These are phyloP conservation scores for Terrapene triunguis DNA, from an alignment of 2,113 vertebrate genomes.

Conservation along the genomic window DNA sequence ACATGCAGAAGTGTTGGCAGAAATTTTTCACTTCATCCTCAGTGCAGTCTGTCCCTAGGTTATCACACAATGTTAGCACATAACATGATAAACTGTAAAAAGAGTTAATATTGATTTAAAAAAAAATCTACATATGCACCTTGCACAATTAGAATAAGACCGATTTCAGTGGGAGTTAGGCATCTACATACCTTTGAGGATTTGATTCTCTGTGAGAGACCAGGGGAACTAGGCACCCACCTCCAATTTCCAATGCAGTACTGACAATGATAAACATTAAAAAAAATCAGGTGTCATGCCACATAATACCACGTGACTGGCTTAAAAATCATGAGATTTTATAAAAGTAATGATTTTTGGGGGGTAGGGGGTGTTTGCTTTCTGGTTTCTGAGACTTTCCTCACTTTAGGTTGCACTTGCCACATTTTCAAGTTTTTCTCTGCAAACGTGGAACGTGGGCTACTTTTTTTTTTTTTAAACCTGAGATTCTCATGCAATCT, in stretches of 20 bases:
- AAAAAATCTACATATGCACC: not conserved
- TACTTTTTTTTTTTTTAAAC: not conserved
- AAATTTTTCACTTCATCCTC: not conserved
- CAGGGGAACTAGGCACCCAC: not conserved
- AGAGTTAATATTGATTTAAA: not conserved
- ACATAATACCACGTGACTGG: not conserved
- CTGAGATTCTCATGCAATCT: not conserved
- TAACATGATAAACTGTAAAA: not conserved
- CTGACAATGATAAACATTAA: not conserved
- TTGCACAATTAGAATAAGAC: not conserved
- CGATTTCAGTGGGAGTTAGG: not conserved
- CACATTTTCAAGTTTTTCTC: not conserved
- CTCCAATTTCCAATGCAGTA: not conserved
- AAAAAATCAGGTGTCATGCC: not conserved
- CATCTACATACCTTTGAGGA: not conserved
- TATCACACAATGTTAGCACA: not conserved
- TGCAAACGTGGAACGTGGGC: not conserved
- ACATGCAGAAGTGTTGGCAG: not conserved
- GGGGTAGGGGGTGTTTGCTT: not conserved
- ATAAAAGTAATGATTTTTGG: not conserved
- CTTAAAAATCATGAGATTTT: not conserved
- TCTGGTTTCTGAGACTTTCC: not conserved
- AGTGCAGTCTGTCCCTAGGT: not conserved
- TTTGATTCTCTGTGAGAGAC: not conserved
- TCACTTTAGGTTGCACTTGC: not conserved